Conservation (phyloP, 1,140 invertebrate species). For the Hyles euphorbiae region DNA sequence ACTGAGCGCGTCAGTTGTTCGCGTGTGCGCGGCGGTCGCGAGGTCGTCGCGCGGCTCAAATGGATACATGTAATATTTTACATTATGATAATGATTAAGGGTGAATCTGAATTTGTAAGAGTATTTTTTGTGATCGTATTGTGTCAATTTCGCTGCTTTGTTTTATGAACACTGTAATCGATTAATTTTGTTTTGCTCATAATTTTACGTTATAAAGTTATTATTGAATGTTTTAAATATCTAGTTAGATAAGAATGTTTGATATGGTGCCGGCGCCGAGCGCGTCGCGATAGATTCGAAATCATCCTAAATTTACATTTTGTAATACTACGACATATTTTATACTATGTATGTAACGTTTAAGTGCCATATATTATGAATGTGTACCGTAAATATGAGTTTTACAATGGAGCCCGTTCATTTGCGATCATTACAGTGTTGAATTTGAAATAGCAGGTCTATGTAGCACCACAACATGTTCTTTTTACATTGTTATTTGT, state of each 20-base stretch:
- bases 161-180: constrained; percentile 47
- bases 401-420: constrained; percentile 9
- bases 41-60: constrained; percentile 39
- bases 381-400: constrained; percentile 14
- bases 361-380: constrained; percentile 46
- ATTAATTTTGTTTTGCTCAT: constrained; percentile 20
- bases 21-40: neutral
- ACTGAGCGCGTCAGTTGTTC: constrained; percentile 70
- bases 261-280: constrained; percentile 6
- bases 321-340: constrained; percentile 1
- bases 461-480: constrained; percentile 47
- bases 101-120: constrained; percentile 61
- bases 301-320: neutral
- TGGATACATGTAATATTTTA: constrained; percentile 43
- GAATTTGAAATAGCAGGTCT: constrained; percentile 43
- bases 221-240: constrained; percentile 8
- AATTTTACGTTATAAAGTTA: constrained; percentile 11
- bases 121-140: constrained; percentile 44
- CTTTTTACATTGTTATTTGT: constrained; percentile 71
- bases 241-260: constrained; percentile 6
- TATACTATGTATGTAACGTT: constrained; percentile 6
- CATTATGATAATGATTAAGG: constrained; percentile 34
- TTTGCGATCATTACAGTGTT: constrained; percentile 41
- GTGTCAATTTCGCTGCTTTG: constrained; percentile 46
- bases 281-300: neutral